Evolutionary conservation across 2,888 invertebrate species (phyloP), one percentile per base, ranked within the genome.

Genomic region (Drosophila emarginata): DNA sequence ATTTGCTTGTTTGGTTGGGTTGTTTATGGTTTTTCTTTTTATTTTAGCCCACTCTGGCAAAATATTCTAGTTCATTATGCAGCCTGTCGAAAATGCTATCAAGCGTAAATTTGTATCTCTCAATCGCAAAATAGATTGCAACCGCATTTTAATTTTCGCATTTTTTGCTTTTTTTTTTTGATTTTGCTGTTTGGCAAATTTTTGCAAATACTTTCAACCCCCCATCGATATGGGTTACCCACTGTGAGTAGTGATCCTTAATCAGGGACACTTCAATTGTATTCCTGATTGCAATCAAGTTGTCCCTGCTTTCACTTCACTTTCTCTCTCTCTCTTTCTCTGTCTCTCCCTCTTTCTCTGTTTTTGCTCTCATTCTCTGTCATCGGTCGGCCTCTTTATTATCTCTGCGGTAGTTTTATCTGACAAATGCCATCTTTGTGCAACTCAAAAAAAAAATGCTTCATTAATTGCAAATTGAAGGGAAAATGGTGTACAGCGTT

Each of bases 71-170:
- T 71, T 86, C 83, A 83, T 86, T 86, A 78, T 75, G 67, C 86
- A 78, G 80, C 78, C 32, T 64, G 72, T 72, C 63, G 59, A 64
- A 56, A 68, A 66, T 57, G 83, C 86, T 72, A 39, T 70, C 71
- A 73, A 74, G 80, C 87, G 87, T 81, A 53, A 80, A 81, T 78
- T 45, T 76, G 60, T 81, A 80, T 86, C 84, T 77, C 82, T 67
- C 64, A 68, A 72, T 77, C 77, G 79, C 67, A 68, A 71, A 70
- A 64, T 65, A 62, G 73, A 23, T 54, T 59, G 61, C 69, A 69
- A 76, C 72, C 73, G 66, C 61, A 72, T 36, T 72, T 71, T 14
- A 54, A 52, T 72, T 51, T 51, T 64, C 18, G 18, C 12, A 45
- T 18, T 45, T 45, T 45, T 21, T 21, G 9, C 14, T 21, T 21